Base-by-base conservation (phyloP, 2,113 vertebrate species). In the Clarias gariepinus region DNA sequence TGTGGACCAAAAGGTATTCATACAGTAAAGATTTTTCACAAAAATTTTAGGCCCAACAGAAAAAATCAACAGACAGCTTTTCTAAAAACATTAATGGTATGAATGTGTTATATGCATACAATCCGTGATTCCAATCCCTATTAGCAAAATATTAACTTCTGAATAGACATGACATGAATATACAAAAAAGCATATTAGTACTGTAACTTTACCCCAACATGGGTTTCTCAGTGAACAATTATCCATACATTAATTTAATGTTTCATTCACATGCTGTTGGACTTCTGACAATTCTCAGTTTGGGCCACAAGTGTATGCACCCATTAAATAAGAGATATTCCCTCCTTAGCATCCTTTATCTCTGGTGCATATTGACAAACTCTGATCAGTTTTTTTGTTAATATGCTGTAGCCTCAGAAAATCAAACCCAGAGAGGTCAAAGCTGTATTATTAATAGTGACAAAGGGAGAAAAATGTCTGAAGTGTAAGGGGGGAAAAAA, bases 161-260 rank as follows among this genome's bases (percentile, higher is more conserved):
- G 15, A 57, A 69, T 25, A 61, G 4, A 19, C 1, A 52, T 47
- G 25, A 53, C 25, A 87, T 76, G 9, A 36, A n/a, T n/a, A 12
- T 41, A 58, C 23, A 63, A 82, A 82, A 81, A 55, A 36, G 61
- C 28, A 66, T 57, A 21, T 28, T 52, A 82, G 66, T n/a, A n/a
- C n/a, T n/a, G n/a, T n/a, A 80, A 64, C 55, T 53, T 74, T 30
- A 81, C 33, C 86, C 86, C 84, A 88, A 88, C 79, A 84, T 84
- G 84, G 81, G 86, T 71, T 57, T 86, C 23, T 25, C 33, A 13
- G 36, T 86, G 79, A 76, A 68, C 28, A 68, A 82, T 81, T 88
- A 91, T 92, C 90, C 91, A 94, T 82, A 89, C 87, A 91, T 94
- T 89, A 86, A 78, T 87, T 91, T 89, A 92, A 91, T 89, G 85